These are phyloP conservation scores for Ochropleura plecta DNA, from an alignment of 2,888 invertebrate genomes.

Conservation along the genomic window DNA sequence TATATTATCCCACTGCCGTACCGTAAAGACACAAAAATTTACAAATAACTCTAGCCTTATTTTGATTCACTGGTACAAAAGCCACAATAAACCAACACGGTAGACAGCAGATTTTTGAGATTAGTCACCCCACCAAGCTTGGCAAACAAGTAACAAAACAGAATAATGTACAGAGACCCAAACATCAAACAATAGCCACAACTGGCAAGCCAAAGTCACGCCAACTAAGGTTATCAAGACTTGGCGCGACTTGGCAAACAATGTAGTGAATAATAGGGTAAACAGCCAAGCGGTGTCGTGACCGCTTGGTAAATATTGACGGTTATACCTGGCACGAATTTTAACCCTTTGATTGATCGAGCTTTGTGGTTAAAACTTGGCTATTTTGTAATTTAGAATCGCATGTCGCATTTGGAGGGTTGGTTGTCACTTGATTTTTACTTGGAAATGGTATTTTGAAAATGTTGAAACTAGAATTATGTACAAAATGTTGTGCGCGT, in stretches of 20 bases:
- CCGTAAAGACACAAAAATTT: background rate
- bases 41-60: background rate
- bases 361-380: conserved; percentile 73
- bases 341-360: conserved; percentile 88
- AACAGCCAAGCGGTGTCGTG: conserved; percentile 85
- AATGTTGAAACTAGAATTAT: background rate
- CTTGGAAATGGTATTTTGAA: conserved; percentile 19
- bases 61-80: conserved; percentile 32
- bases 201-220: conserved; percentile 79
- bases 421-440: conserved; percentile 48
- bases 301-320: conserved; percentile 85
- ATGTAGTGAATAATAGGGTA: conserved; percentile 85
- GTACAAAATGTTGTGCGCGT: background rate
- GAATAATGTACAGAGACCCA: conserved; percentile 65
- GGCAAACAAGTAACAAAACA: conserved; percentile 64
- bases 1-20: background rate
- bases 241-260: conserved; percentile 81
- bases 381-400: conserved; percentile 62
- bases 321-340: conserved; percentile 79
- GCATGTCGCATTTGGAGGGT: conserved; percentile 53
- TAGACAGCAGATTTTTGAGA: conserved; percentile 56
- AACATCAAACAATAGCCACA: conserved; percentile 79
- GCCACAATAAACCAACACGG: conserved; percentile 42
- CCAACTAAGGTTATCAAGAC: conserved; percentile 73
- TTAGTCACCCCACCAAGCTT: conserved; percentile 63